Conservation (phyloP, 2,113 vertebrate species). For the Toxostoma redivivum region DNA sequence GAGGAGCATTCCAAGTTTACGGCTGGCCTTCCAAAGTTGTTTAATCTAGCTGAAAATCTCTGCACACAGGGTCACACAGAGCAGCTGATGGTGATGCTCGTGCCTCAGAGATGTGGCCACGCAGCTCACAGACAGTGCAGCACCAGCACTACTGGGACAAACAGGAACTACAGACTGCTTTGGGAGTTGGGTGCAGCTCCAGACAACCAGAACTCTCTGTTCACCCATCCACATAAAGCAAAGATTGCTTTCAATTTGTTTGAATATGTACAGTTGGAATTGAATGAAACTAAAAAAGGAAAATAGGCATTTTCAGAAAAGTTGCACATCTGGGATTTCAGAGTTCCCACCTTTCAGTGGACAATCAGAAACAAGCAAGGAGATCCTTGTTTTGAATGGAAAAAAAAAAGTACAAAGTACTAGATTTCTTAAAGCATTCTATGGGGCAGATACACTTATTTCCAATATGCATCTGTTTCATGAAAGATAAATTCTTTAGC, state of each 20-base stretch:
- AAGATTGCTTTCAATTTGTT: not conserved
- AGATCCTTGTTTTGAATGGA: not conserved
- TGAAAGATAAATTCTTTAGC: not conserved
- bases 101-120: rapidly evolving
- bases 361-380: not conserved
- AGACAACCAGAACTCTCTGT: not conserved
- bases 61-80: not conserved
- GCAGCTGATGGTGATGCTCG: rapidly evolving
- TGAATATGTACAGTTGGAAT: not conserved
- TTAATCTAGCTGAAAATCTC: no score
- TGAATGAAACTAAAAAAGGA: not conserved
- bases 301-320: not conserved
- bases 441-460: not conserved
- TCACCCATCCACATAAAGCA: not conserved
- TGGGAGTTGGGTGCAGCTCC: not conserved
- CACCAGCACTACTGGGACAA: not conserved
- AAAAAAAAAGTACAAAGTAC: not conserved
- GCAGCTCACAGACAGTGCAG: rapidly evolving
- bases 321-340: not conserved
- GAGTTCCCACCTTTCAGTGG: not conserved
- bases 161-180: not conserved
- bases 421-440: not conserved
- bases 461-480: not conserved
- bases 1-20: not conserved
- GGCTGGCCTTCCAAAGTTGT: not conserved